Conservation (phyloP, 2,888 invertebrate genomes). For the Chalcosyrphus nemorum region DNA sequence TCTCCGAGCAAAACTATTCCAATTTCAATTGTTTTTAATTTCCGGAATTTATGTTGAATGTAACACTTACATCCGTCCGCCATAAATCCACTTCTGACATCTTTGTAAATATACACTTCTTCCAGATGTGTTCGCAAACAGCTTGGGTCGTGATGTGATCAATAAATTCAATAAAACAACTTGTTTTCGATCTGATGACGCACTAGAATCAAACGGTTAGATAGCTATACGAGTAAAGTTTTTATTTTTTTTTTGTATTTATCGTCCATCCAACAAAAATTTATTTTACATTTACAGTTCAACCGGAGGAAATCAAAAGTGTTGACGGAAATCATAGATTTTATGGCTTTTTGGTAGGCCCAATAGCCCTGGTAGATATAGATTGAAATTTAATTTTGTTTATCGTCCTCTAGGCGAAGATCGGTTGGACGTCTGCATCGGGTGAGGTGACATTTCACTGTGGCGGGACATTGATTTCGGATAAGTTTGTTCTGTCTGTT, state of each 20-base stretch:
- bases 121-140: conserved; percentile 45
- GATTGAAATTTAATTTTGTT: neutral
- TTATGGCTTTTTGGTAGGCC: conserved; percentile 56
- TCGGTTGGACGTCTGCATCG: conserved; percentile 50
- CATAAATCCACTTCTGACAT: neutral
- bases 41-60: conserved; percentile 46
- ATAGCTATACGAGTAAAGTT: neutral
- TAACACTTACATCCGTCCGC: neutral
- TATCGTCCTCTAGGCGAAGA: conserved; percentile 23
- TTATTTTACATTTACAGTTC: conserved; percentile 29
- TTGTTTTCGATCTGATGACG: conserved; percentile 51
- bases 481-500: conserved; percentile 46
- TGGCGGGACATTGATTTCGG: conserved; percentile 55
- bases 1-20: neutral
- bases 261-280: neutral
- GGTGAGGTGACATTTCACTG: conserved; percentile 53
- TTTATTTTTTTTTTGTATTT: conserved; percentile 13
- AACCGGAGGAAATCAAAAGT: conserved; percentile 5
- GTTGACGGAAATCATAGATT: conserved; percentile 43
- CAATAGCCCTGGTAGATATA: neutral
- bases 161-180: conserved; percentile 45
- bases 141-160: conserved; percentile 16
- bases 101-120: conserved; percentile 43
- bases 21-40: neutral
- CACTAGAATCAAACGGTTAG: conserved; percentile 38